phyloP scores from a whole-genome alignment of 2,797 vertebrate genomes.

The Microtus obscurus region DNA sequence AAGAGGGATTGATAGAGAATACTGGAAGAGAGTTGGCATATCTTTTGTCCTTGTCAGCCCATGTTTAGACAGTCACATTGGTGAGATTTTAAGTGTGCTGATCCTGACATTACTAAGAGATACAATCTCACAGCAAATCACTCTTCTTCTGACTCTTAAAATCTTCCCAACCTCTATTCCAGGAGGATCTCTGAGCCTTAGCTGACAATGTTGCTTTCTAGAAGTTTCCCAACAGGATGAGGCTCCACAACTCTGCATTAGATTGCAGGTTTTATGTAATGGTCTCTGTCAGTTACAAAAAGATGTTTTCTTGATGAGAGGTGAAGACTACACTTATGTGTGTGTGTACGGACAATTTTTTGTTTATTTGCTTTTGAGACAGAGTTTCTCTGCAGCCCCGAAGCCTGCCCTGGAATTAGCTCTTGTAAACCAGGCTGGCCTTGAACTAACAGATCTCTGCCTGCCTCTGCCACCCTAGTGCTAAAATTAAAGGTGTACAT shows the following conservation, averaged over 20 bases:
- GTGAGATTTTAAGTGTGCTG: no score
- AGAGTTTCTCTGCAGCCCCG: no score
- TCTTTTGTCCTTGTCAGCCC: not conserved
- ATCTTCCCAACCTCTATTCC: not conserved
- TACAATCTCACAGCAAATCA: not conserved
- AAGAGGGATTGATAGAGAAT: not conserved
- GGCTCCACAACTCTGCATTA: not conserved
- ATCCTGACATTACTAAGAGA: not conserved
- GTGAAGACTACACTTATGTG: not conserved
- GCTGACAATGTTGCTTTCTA: not conserved
- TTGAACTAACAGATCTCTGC: no score
- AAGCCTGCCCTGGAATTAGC: no score
- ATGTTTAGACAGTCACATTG: not conserved
- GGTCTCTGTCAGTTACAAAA: not conserved
- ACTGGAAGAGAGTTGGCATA: not conserved
- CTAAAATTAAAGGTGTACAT: no score
- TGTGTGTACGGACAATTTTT: no score
- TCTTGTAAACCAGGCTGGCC: no score
- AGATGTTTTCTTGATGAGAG: not conserved
- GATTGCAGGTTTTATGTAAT: not conserved
- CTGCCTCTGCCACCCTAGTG: no score
- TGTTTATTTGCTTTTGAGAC: no score
- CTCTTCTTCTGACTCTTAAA: not conserved
- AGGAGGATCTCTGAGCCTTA: fast-evolving
- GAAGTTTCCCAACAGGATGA: not conserved